phyloP scores from a whole-genome alignment of 2,888 invertebrate genomes.

The Ramazzottius varieornatus region DNA sequence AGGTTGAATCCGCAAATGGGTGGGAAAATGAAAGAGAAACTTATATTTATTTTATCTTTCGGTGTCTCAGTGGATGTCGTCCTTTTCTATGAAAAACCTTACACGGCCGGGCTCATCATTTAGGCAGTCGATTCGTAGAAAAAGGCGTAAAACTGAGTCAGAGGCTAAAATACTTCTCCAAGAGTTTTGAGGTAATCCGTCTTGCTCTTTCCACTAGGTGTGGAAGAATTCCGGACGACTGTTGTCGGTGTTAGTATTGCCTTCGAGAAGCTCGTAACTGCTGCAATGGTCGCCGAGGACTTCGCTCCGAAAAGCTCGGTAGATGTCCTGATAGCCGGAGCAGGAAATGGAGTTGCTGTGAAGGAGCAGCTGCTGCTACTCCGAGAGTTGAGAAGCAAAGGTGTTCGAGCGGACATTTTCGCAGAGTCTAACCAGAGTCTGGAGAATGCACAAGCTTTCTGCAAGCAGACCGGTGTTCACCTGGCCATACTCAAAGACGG shows the following conservation, averaged over 20 bases:
- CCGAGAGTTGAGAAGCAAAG: conserved; percentile 42
- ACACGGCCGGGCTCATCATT: too few relatives aligned
- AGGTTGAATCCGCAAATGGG: too few relatives aligned
- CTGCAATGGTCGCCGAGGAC: conserved; percentile 24
- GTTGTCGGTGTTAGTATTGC: conserved; percentile 63
- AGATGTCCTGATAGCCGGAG: background rate
- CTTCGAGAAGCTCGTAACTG: conserved; percentile 42
- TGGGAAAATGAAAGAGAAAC: too few relatives aligned
- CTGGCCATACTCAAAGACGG: conserved; percentile 3
- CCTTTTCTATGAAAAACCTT: too few relatives aligned
- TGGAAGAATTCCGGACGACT: too few relatives aligned
- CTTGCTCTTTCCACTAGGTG: too few relatives aligned
- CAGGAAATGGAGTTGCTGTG: conserved; percentile 17
- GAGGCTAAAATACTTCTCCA: too few relatives aligned
- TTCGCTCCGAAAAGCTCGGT: conserved; percentile 9
- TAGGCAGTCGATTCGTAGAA: too few relatives aligned
- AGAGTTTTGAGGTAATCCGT: too few relatives aligned
- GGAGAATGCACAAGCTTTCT: conserved; percentile 6
- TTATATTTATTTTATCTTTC: too few relatives aligned
- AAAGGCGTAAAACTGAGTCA: too few relatives aligned
- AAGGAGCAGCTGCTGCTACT: conserved; percentile 31
- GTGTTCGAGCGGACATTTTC: conserved; percentile 33
- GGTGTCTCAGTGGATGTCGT: too few relatives aligned
- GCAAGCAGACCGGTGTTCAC: conserved; percentile 2
- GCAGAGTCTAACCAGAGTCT: conserved; percentile 28